Evolutionary conservation across 1,140 invertebrate species (phyloP).

Genomic region (Saccostrea echinata): DNA sequence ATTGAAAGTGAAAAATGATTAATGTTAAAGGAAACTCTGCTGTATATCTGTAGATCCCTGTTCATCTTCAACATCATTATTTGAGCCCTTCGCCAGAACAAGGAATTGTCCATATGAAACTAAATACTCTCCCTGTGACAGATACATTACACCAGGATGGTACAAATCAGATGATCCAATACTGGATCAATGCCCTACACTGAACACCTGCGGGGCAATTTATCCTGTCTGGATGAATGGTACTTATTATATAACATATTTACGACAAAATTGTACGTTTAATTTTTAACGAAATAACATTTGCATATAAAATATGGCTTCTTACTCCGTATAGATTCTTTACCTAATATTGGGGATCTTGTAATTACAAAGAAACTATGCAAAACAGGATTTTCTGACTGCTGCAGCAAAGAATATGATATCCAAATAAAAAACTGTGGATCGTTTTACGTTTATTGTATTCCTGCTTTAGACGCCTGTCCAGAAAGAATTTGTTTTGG

Average conservation of each 20-base stretch:
- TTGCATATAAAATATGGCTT: background rate
- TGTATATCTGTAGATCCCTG: background rate
- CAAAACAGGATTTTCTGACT: background rate
- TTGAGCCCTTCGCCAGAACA: background rate
- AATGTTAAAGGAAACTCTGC: background rate
- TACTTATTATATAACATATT: background rate
- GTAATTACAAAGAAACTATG: background rate
- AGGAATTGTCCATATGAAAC: background rate
- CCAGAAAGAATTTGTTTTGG: slow-evolving; percentile 17
- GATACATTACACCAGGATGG: background rate
- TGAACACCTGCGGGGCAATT: background rate
- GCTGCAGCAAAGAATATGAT: background rate
- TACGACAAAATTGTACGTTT: background rate
- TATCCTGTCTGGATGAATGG: slow-evolving; percentile 12
- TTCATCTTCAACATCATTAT: background rate
- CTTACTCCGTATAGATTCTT: background rate
- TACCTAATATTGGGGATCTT: background rate
- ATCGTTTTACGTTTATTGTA: background rate
- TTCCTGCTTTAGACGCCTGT: slow-evolving; percentile 4
- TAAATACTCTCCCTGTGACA: background rate
- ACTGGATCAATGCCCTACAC: background rate
- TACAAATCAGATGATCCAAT: background rate
- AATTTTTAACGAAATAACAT: no score
- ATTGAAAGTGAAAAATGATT: no score
- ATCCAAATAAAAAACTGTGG: slow-evolving; percentile 38